These are phyloP conservation scores for Brotula barbata DNA, from an alignment of 2,797 vertebrate species.

Conservation along the genomic window DNA sequence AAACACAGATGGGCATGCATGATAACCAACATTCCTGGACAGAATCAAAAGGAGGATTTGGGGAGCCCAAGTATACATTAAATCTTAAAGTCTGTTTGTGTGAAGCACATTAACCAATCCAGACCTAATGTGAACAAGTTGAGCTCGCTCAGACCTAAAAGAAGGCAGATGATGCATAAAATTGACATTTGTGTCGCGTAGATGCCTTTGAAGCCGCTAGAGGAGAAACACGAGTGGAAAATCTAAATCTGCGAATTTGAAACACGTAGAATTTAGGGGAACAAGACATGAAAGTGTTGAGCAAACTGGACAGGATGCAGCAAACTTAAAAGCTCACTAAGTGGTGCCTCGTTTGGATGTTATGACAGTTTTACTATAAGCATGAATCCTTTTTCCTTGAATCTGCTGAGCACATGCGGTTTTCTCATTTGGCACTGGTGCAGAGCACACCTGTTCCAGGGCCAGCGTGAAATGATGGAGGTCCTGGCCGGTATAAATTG, in stretches of 20 bases:
- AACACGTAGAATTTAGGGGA: not conserved
- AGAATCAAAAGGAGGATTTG: too few relatives aligned
- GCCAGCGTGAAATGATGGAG: constrained; percentile 61
- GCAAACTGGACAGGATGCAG: too few relatives aligned
- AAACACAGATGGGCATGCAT: too few relatives aligned
- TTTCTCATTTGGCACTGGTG: constrained; percentile 52
- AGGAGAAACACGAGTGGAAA: constrained; percentile 3
- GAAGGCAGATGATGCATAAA: too few relatives aligned
- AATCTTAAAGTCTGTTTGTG: too few relatives aligned
- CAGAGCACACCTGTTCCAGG: constrained; percentile 52
- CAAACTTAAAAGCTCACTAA: constrained; percentile 8
- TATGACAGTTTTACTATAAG: constrained; percentile 29
- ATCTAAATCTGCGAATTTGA: not conserved
- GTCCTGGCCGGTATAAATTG: constrained; percentile 60
- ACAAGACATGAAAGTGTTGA: not conserved
- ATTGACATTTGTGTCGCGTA: too few relatives aligned
- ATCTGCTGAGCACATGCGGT: constrained; percentile 48
- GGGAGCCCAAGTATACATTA: too few relatives aligned
- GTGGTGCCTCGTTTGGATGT: constrained; percentile 30
- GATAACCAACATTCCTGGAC: too few relatives aligned
- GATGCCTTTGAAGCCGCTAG: too few relatives aligned
- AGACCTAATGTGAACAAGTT: too few relatives aligned
- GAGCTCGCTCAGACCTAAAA: too few relatives aligned
- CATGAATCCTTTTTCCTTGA: constrained; percentile 21
- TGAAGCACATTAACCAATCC: too few relatives aligned